These are phyloP conservation scores for Leptogaster cylindrica DNA, from an alignment of 2,888 invertebrate genomes.

Conservation along the genomic window DNA sequence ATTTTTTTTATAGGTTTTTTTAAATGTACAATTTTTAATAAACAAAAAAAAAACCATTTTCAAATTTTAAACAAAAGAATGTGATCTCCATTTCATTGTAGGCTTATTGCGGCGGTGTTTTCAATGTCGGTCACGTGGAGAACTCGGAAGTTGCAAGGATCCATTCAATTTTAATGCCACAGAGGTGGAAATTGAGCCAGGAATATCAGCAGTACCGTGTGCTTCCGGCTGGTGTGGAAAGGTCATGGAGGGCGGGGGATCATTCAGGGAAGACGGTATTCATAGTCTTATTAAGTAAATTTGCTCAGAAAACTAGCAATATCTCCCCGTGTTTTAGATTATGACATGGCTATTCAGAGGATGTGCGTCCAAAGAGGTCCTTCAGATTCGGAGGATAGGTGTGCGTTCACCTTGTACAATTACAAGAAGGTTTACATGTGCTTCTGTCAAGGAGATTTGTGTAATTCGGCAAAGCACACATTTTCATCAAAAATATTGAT, in stretches of 20 bases:
- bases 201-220: slow-evolving; percentile 79
- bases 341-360: slow-evolving; percentile 84
- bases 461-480: slow-evolving; percentile 65
- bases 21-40: not conserved
- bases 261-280: slow-evolving; percentile 79
- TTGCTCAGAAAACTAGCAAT: too few species aligned
- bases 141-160: slow-evolving; percentile 87
- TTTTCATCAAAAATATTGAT: not conserved
- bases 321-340: slow-evolving; percentile 73
- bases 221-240: slow-evolving; percentile 94
- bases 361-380: slow-evolving; percentile 87
- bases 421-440: slow-evolving; percentile 87
- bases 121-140: slow-evolving; percentile 85
- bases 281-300: too few species aligned
- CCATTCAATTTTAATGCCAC: slow-evolving; percentile 82
- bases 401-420: slow-evolving; percentile 84
- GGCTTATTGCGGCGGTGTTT: slow-evolving; percentile 79
- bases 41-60: not conserved
- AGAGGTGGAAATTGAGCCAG: slow-evolving; percentile 72
- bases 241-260: slow-evolving; percentile 80
- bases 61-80: not conserved
- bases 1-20: not conserved
- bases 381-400: slow-evolving; percentile 86
- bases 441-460: slow-evolving; percentile 88
- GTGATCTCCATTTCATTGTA: slow-evolving; percentile 53